Conservation (phyloP, 2,797 vertebrate species). For the Calcarius lapponicus region DNA sequence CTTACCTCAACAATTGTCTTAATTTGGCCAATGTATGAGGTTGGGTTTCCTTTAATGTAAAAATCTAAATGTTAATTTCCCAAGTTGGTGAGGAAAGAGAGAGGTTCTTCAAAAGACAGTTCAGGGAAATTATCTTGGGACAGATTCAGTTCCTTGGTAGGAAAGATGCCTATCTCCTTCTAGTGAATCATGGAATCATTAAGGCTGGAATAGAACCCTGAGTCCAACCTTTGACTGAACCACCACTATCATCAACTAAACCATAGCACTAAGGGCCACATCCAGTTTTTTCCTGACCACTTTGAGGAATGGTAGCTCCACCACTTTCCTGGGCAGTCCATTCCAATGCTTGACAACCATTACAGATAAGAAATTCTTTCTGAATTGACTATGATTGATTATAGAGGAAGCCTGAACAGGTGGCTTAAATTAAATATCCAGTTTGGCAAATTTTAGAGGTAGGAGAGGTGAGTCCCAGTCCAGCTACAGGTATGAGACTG, state of each 20-base stretch:
- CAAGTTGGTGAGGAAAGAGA: background rate
- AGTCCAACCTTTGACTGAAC: background rate
- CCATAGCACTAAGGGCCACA: background rate
- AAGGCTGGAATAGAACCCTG: background rate
- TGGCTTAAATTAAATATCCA: background rate
- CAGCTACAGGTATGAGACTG: background rate
- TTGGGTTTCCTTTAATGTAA: background rate
- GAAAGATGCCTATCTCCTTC: background rate
- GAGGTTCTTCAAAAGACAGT: background rate
- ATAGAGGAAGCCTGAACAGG: background rate
- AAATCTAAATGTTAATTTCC: background rate
- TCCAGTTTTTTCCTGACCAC: background rate
- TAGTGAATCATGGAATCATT: background rate
- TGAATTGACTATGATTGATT: background rate
- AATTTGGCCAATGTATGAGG: background rate
- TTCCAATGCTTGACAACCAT: background rate
- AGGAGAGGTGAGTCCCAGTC: background rate
- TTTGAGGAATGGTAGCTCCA: background rate
- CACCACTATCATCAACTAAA: fast-evolving
- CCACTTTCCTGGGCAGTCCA: background rate
- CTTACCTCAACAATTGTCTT: background rate
- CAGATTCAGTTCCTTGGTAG: background rate
- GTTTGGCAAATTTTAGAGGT: background rate
- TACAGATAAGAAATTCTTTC: background rate
- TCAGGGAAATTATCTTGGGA: background rate